These are phyloP conservation scores for Aeoliscus strigatus DNA, from an alignment of 2,797 vertebrate genomes.

Conservation along the genomic window DNA sequence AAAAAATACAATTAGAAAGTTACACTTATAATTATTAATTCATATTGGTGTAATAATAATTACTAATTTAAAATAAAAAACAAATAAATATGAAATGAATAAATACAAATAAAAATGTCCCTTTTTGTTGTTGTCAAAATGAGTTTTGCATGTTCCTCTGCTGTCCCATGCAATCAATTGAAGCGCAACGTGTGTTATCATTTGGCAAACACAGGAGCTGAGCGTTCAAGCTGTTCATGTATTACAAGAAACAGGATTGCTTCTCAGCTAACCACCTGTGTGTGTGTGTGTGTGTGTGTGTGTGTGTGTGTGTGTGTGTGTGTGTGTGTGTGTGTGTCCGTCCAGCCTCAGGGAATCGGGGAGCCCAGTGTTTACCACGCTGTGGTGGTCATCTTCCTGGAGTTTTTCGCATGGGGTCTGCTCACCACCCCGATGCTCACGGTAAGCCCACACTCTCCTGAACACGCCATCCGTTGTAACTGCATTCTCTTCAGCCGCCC, in stretches of 20 bases:
- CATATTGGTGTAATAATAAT: background rate
- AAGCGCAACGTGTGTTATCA: conserved; percentile 8
- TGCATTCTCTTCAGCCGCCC: conserved; percentile 24
- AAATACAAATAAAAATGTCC: too few species aligned
- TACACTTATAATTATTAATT: too few species aligned
- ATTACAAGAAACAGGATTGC: conserved; percentile 12
- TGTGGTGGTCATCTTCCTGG: conserved; percentile 91
- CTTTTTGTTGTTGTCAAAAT: too few species aligned
- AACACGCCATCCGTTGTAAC: conserved; percentile 15
- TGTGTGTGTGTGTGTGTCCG: conserved; percentile 20
- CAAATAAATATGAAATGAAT: too few species aligned
- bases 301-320: conserved; percentile 10
- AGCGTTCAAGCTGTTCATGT: conserved; percentile 12
- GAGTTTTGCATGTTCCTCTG: background rate
- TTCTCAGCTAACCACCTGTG: conserved; percentile 15
- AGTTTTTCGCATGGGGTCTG: conserved; percentile 91
- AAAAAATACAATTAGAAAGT: too few species aligned
- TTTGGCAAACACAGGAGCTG: conserved; percentile 3
- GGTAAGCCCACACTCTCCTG: conserved; percentile 63
- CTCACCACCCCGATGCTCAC: conserved; percentile 88
- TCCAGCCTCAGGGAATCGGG: conserved; percentile 87
- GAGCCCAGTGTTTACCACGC: conserved; percentile 94
- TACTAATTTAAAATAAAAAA: too few species aligned
- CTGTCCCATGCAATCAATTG: conserved; percentile 3
- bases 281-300: background rate